Conservation (phyloP, 2,888 invertebrate genomes). For the Xylota segnis region DNA sequence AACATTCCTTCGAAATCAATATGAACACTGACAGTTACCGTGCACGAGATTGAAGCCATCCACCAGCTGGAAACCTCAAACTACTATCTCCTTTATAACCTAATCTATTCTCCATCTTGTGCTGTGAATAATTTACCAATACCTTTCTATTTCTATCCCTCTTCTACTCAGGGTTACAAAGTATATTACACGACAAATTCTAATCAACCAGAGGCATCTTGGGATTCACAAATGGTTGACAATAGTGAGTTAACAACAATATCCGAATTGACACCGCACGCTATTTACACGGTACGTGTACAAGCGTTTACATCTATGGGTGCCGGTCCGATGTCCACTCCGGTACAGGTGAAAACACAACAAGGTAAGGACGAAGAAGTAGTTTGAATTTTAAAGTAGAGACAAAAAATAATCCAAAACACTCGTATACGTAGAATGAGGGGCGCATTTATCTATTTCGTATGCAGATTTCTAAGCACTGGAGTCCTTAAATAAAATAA, state of each 20-base stretch:
- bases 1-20: slow-evolving; percentile 32
- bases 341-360: slow-evolving; percentile 99
- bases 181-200: slow-evolving; percentile 97
- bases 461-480: slow-evolving; percentile 37
- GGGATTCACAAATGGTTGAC: slow-evolving; percentile 97
- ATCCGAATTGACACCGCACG: slow-evolving; percentile 95
- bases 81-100: slow-evolving; percentile 17
- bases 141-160: slow-evolving; percentile 1
- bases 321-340: slow-evolving; percentile 96
- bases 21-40: slow-evolving; percentile 58
- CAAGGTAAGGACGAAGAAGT: slow-evolving; percentile 88
- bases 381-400: slow-evolving; percentile 24
- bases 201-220: slow-evolving; percentile 93
- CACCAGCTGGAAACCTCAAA: slow-evolving; percentile 14
- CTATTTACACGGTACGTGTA: slow-evolving; percentile 97
- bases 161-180: slow-evolving; percentile 92
- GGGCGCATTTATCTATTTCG: slow-evolving; percentile 37
- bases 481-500: not conserved
- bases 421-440: not conserved
- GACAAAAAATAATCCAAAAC: not conserved
- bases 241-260: slow-evolving; percentile 96
- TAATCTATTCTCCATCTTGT: slow-evolving; percentile 38
- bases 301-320: slow-evolving; percentile 97
- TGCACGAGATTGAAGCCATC: slow-evolving; percentile 10
- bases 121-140: slow-evolving; percentile 57